Evolutionary conservation across 2,797 vertebrate species (phyloP).

Genomic region (Galago senegalensis): DNA sequence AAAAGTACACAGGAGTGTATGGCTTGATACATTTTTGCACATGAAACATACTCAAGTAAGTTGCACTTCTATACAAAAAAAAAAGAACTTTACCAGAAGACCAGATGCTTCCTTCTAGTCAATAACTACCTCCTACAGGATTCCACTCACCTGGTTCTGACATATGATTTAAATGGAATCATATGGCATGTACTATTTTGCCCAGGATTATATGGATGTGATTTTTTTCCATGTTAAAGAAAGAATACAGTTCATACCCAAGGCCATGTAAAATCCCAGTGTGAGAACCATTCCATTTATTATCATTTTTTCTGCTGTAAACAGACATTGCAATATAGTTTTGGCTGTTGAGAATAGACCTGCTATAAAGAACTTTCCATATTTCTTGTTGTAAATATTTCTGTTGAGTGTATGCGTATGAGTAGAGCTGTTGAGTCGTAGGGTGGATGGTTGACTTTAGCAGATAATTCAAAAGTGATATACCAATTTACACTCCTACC

Average conservation of each 20-base stretch:
- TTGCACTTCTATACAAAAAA: neutral
- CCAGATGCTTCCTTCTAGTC: neutral
- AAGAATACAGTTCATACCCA: neutral
- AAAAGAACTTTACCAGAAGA: neutral
- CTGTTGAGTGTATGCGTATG: neutral
- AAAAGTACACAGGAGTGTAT: neutral
- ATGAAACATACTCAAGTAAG: neutral
- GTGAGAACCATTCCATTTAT: neutral
- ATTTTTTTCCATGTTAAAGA: neutral
- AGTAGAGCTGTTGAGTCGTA: no score
- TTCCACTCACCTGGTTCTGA: neutral
- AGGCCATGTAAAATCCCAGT: no score
- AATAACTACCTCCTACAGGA: neutral
- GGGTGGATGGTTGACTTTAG: neutral
- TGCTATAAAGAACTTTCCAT: neutral
- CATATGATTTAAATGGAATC: no score
- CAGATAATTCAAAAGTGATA: neutral
- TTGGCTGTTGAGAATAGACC: neutral
- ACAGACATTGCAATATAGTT: neutral
- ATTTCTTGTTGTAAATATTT: neutral
- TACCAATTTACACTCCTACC: neutral
- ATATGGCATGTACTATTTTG: neutral
- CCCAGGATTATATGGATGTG: neutral
- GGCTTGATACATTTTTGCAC: neutral
- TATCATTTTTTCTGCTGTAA: no score